Conservation (phyloP, 2,797 vertebrate genomes). For the Coregonus ussuriensis region DNA sequence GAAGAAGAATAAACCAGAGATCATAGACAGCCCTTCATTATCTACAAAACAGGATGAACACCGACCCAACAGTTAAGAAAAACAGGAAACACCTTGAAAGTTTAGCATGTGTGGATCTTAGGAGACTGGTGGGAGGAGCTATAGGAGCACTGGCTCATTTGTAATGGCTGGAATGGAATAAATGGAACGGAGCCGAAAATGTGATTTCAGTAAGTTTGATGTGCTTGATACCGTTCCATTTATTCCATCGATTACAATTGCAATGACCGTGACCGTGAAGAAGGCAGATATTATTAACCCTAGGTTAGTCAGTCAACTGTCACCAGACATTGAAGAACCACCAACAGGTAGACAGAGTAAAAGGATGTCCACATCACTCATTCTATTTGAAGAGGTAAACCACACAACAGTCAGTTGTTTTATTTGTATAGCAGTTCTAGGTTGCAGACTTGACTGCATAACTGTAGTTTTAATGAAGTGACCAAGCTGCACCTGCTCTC, state of each 20-base stretch:
- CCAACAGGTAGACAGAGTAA: slow-evolving; percentile 59
- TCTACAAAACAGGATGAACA: slow-evolving; percentile 52
- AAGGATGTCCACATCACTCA: slow-evolving; percentile 85
- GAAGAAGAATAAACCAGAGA: slow-evolving; percentile 72
- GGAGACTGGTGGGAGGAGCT: not conserved
- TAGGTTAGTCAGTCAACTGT: not conserved
- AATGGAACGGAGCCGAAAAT: too few species aligned
- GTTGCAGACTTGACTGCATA: not conserved
- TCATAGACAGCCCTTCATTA: slow-evolving; percentile 16
- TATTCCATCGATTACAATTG: too few species aligned
- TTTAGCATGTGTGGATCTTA: not conserved
- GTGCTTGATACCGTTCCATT: too few species aligned
- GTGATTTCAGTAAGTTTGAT: too few species aligned
- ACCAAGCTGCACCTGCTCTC: slow-evolving; percentile 1
- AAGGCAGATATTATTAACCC: not conserved
- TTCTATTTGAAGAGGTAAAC: slow-evolving; percentile 94
- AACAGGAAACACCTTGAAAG: not conserved
- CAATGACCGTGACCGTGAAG: not conserved
- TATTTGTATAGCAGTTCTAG: not conserved
- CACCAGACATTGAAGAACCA: slow-evolving; percentile 15
- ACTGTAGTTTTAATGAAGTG: not conserved
- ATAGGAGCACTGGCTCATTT: too few species aligned
- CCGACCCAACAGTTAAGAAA: not conserved
- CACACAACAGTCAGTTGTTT: not conserved
- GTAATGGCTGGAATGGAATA: too few species aligned